Percentiles rank a stretch among this genome's conserved stretches.
Conservation (phyloP, 2,113 vertebrate species). For the Hippoglossus stenolepis region DNA sequence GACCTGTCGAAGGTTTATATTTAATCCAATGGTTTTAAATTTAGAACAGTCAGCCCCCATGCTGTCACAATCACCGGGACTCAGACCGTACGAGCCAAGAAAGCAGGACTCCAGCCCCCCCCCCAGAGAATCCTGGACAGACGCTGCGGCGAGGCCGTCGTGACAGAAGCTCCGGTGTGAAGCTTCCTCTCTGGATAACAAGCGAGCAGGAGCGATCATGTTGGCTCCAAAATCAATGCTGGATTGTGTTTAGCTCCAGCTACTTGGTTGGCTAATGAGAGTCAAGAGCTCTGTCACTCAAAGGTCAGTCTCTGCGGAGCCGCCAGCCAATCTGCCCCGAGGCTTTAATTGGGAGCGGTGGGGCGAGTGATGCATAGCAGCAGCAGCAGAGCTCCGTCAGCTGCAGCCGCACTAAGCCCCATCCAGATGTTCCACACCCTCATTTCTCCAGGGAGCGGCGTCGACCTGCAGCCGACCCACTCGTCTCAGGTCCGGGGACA, state of each 20-base stretch:
- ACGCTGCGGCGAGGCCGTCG: background rate
- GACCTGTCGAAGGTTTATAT: background rate
- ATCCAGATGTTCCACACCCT: too few relatives aligned
- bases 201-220: conserved; percentile 2
- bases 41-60: background rate
- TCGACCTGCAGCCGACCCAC: too few relatives aligned
- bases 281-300: conserved; percentile 79
- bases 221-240: conserved; percentile 64
- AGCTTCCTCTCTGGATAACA: conserved; percentile 39
- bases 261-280: conserved; percentile 76
- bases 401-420: conserved; percentile 41
- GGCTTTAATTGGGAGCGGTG: conserved; percentile 71
- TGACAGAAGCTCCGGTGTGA: too few relatives aligned
- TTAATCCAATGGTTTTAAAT: background rate
- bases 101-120: too few relatives aligned
- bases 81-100: too few relatives aligned
- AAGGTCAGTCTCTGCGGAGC: conserved; percentile 70
- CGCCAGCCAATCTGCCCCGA: conserved; percentile 34
- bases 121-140: background rate
- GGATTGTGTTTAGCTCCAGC: conserved; percentile 65
- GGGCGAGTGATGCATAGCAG: conserved; percentile 20
- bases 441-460: too few relatives aligned
- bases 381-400: conserved; percentile 40
- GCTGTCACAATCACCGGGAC: too few relatives aligned
- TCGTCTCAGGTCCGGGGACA: too few relatives aligned